Base-by-base conservation (phyloP, 2,113 vertebrate species). In the Aythya baeri region DNA sequence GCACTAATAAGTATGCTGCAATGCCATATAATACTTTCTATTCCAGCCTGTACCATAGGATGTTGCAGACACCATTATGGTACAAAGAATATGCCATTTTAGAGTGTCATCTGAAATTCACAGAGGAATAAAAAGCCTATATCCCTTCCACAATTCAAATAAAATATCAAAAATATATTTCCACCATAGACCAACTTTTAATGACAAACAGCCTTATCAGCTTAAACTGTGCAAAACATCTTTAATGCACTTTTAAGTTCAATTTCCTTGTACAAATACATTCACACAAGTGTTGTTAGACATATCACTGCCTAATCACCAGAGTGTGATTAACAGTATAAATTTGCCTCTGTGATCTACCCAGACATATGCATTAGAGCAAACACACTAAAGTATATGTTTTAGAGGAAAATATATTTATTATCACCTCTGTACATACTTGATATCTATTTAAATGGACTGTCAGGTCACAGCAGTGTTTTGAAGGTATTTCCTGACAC, bases 401-500 rank as follows among this genome's bases (percentile, higher is more conserved):
- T 96, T 88, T 83, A 86, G 89, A 74, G 77, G 52, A 88, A 79
- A 81, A 65, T 89, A 26, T 76, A 58, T 84, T 85, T 94, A 72
- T 93, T 49, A 84, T 71, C 65, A 96, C 91, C 93, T 95, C 80
- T 83, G 84, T 66, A 29, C 44, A 83, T 67, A 54, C 90, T 90
- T 71, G 63, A 27, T 93, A 86, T 89, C 62, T 96, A 63, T 96
- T 93, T 88, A 76, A 95, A 88, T 41, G 41, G 34, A 85, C 93
- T 94, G 57, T 92, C 74, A 91, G 84, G 88, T 95, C 82, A 83
- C 79, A 83, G 65, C 57, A 91, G 86, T 86, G 57, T 82, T 97
- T 97, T 92, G 32, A 91, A 97, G 96, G 97, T 94, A 98, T 98
- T 99, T 99, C 99, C 99, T 99, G 98, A 98, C 99, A 99, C 98